phyloP scores from a whole-genome alignment of 2,797 vertebrate species.

The Lateolabrax maculatus region DNA sequence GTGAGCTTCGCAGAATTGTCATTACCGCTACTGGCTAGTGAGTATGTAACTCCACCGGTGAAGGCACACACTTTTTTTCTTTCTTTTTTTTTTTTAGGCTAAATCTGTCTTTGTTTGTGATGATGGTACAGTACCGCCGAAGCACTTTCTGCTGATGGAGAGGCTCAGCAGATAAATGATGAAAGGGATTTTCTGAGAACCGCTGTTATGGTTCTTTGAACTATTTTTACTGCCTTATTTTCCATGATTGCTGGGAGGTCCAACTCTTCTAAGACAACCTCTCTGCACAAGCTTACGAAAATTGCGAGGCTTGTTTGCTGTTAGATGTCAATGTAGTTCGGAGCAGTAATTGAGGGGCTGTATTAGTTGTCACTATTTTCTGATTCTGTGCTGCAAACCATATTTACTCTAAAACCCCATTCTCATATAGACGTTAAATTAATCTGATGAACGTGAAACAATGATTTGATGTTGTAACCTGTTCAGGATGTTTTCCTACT shows the following conservation, averaged over 20 bases:
- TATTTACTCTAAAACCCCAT: slow-evolving; percentile 17
- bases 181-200: slow-evolving; percentile 82
- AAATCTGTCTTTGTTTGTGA: slow-evolving; percentile 79
- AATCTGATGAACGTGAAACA: slow-evolving; percentile 10
- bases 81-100: slow-evolving; percentile 19
- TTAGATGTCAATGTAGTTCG: slow-evolving; percentile 39
- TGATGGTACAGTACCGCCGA: slow-evolving; percentile 66
- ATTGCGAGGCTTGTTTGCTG: slow-evolving; percentile 61
- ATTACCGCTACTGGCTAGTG: slow-evolving; percentile 40
- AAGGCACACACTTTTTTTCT: slow-evolving; percentile 34
- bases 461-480: background rate
- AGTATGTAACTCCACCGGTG: slow-evolving; percentile 31
- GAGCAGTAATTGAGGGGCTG: slow-evolving; percentile 43
- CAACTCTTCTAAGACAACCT: slow-evolving; percentile 65
- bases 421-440: slow-evolving; percentile 7
- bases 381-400: slow-evolving; percentile 22
- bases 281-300: slow-evolving; percentile 46
- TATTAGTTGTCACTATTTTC: slow-evolving; percentile 37
- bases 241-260: slow-evolving; percentile 79
- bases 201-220: slow-evolving; percentile 82
- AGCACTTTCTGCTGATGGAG: slow-evolving; percentile 82
- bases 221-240: slow-evolving; percentile 83
- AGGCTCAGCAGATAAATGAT: slow-evolving; percentile 85
- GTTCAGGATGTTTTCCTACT: background rate
- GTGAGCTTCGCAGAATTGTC: slow-evolving; percentile 55